These are phyloP conservation scores for Helostoma temminkii DNA, from an alignment of 2,797 vertebrate genomes.

Conservation along the genomic window DNA sequence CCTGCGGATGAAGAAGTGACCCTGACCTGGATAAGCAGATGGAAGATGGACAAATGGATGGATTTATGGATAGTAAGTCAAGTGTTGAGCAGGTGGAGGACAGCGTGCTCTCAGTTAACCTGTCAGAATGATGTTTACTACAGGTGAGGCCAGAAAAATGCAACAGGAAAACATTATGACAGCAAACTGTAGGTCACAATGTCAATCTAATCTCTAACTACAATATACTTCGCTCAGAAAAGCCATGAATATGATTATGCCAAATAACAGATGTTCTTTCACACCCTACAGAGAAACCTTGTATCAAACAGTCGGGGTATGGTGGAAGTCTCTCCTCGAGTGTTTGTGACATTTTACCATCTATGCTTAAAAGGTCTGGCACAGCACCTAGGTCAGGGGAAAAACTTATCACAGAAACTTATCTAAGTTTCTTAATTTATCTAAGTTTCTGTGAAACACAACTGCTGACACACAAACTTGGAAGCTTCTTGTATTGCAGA, in stretches of 20 bases:
- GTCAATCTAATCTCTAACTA: slow-evolving; percentile 73
- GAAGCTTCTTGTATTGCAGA: not conserved
- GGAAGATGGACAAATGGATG: not conserved
- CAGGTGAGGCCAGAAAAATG: slow-evolving; percentile 39
- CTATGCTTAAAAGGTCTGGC: slow-evolving; percentile 32
- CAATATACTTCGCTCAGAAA: slow-evolving; percentile 67
- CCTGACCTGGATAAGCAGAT: slow-evolving; percentile 21
- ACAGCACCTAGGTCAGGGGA: not conserved
- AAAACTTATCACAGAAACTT: no score
- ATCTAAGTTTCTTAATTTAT: no score
- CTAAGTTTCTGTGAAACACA: not conserved
- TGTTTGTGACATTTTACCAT: slow-evolving; percentile 40
- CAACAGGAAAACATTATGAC: slow-evolving; percentile 53
- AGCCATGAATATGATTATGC: slow-evolving; percentile 80
- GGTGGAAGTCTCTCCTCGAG: slow-evolving; percentile 16
- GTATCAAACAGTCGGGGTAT: slow-evolving; percentile 26
- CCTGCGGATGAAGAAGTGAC: not conserved
- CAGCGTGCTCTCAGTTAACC: slow-evolving; percentile 41
- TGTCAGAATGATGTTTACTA: slow-evolving; percentile 33
- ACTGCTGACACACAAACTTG: not conserved
- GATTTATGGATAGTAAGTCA: slow-evolving; percentile 20
- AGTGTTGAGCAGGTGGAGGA: slow-evolving; percentile 40
- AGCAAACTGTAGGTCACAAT: slow-evolving; percentile 61
- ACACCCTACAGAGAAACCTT: slow-evolving; percentile 21
- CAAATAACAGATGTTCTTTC: slow-evolving; percentile 63